Evolutionary conservation across 1,140 invertebrate species (phyloP).

Genomic region (Cyclina sinensis): DNA sequence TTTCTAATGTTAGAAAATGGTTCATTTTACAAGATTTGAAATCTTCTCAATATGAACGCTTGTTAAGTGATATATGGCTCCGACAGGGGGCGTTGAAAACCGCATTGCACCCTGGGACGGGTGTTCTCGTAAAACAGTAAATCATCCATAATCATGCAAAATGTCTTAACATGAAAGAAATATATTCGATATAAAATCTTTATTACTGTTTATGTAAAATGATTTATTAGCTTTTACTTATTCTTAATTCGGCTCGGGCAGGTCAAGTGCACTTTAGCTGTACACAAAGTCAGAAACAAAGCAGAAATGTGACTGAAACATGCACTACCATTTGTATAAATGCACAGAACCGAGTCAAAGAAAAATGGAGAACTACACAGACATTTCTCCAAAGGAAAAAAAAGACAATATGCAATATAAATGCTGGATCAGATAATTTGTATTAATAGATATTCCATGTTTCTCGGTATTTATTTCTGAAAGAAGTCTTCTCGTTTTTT

Average conservation of each 20-base stretch:
- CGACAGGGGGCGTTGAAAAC: slow-evolving; percentile 53
- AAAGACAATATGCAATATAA: too few relatives aligned
- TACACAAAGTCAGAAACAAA: not conserved
- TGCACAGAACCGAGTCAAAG: too few relatives aligned
- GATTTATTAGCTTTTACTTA: slow-evolving; percentile 42
- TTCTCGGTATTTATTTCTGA: too few relatives aligned
- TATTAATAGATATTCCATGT: too few relatives aligned
- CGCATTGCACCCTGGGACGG: slow-evolving; percentile 21
- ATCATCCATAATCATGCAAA: slow-evolving; percentile 58
- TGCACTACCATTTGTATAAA: too few relatives aligned
- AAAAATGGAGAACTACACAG: too few relatives aligned
- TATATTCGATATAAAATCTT: slow-evolving; percentile 38
- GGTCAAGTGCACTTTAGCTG: not conserved
- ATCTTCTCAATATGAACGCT: slow-evolving; percentile 47
- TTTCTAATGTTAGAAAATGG: slow-evolving; percentile 66
- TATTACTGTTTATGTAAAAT: slow-evolving; percentile 34
- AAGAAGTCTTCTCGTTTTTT: too few relatives aligned
- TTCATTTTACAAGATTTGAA: slow-evolving; percentile 60
- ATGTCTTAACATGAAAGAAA: slow-evolving; percentile 61
- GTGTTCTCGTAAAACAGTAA: slow-evolving; percentile 24
- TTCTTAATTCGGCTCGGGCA: not conserved
- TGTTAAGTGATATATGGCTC: slow-evolving; percentile 66
- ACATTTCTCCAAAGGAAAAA: too few relatives aligned
- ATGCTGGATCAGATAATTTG: too few relatives aligned
- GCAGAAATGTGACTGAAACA: too few relatives aligned